Evolutionary conservation across 2,113 vertebrate genomes (phyloP).

Genomic region (Calidris pygmaea): DNA sequence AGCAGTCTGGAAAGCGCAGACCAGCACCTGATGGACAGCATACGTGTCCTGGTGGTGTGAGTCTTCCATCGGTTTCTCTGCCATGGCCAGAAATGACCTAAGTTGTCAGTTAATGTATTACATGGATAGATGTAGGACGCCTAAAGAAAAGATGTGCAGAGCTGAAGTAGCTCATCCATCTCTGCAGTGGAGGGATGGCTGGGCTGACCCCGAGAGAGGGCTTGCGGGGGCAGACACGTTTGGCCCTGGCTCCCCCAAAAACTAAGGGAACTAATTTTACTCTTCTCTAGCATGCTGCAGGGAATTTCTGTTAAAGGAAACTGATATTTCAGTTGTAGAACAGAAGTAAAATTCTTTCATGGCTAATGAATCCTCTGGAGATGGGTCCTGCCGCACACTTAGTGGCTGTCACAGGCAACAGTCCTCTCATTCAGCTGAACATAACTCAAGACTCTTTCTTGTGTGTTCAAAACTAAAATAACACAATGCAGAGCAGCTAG

Average conservation of each 20-base stretch:
- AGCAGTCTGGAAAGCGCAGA: not conserved
- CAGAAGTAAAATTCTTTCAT: not conserved
- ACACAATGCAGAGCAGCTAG: not conserved
- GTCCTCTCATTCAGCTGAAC: not conserved
- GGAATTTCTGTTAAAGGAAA: not conserved
- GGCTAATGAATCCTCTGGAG: not conserved
- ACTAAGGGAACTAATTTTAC: not conserved
- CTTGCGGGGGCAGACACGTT: not conserved
- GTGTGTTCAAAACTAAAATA: not conserved
- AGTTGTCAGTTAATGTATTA: not conserved
- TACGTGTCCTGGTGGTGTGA: not conserved
- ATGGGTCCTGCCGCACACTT: fast-evolving
- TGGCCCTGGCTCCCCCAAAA: not conserved
- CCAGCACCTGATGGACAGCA: fast-evolving
- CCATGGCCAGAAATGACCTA: not conserved
- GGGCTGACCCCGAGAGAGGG: not conserved
- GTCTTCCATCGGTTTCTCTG: not conserved
- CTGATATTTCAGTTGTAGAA: not conserved
- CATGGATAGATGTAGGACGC: fast-evolving
- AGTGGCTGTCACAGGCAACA: not conserved
- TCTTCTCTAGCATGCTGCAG: not conserved
- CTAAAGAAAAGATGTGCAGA: not conserved
- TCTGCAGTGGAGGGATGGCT: fast-evolving
- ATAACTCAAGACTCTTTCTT: not conserved
- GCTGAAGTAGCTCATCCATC: fast-evolving